phyloP scores from a whole-genome alignment of 2,113 vertebrate species.

The Strix aluco region DNA sequence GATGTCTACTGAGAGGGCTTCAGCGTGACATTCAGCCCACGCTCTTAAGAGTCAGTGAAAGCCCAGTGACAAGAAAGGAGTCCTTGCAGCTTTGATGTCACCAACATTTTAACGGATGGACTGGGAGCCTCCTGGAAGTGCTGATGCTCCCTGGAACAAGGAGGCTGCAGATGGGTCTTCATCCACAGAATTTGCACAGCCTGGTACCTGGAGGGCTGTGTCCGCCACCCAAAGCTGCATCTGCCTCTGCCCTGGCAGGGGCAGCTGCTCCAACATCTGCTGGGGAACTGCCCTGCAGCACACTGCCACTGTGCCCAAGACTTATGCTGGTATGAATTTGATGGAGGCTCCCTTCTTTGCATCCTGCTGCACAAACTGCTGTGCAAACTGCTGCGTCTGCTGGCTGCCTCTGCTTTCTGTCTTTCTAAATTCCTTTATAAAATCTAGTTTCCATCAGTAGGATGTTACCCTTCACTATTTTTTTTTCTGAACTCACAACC shows the following conservation, averaged over 20 bases:
- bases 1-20: background rate
- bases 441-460: background rate
- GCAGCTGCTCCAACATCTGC: background rate
- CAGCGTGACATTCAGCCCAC: background rate
- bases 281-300: background rate
- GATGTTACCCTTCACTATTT: background rate
- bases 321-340: rapidly evolving
- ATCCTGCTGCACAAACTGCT: background rate
- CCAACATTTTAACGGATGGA: background rate
- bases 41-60: background rate
- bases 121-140: background rate
- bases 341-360: background rate
- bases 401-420: background rate
- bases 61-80: background rate
- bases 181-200: background rate
- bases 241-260: background rate
- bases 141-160: background rate
- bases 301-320: background rate
- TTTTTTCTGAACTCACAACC: background rate
- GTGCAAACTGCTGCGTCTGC: background rate
- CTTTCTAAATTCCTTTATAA: background rate
- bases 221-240: background rate
- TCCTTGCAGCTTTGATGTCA: background rate
- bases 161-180: background rate
- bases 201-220: background rate